Base-by-base conservation (phyloP, 1,140 invertebrate genomes). In the Drosophila miranda region DNA sequence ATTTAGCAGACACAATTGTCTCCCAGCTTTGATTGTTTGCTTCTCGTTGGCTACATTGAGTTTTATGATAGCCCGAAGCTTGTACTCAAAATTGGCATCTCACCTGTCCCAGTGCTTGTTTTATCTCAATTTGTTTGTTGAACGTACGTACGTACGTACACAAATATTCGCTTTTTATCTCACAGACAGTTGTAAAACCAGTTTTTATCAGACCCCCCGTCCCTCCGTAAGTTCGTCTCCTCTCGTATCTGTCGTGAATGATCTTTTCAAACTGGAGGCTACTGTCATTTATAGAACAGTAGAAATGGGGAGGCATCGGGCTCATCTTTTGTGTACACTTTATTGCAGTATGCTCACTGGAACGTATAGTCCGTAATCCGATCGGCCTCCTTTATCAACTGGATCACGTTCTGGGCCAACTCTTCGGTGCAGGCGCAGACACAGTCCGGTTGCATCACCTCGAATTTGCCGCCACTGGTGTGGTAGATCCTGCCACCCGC, bases 401-500 rank as follows among this genome's bases (percentile, higher is more conserved):
- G 61, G 3, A 92, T 87, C 2, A 95, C 84, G 71, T 94, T 89
- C 55, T 93, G 74, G 1, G 93, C 93, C 44, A 96, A 89, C 63
- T 91, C 75, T 69, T 90, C 75, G 23, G 93, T 93, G 34, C 93
- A 91, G 19, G 94, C 93, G 64, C 93, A 94, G 43, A 95, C 87
- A 13, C 95, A 92, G 68, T 93, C 91, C 9, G 95, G 92, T 26
- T 92, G 91, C 92, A 95, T 93, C 9, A 95, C 83, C 89, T 96
- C 92, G 43, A 95, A 93, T 80, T 92, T 91, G 46, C 91, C 91
- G 38, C 95, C 94, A 76, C 91, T 92, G 5, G 94, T 93, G 77
- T 95, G 93, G 44, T 93, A 88, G 3, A 95, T 92, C 62, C 92
- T 81, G 13, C 95, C 96, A 14, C 96, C 96, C 46, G 96, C 96